Percentiles rank a stretch among this genome's conserved stretches.
phyloP scores from a whole-genome alignment of 1,140 invertebrate genomes.

The Drosophila pandora region DNA sequence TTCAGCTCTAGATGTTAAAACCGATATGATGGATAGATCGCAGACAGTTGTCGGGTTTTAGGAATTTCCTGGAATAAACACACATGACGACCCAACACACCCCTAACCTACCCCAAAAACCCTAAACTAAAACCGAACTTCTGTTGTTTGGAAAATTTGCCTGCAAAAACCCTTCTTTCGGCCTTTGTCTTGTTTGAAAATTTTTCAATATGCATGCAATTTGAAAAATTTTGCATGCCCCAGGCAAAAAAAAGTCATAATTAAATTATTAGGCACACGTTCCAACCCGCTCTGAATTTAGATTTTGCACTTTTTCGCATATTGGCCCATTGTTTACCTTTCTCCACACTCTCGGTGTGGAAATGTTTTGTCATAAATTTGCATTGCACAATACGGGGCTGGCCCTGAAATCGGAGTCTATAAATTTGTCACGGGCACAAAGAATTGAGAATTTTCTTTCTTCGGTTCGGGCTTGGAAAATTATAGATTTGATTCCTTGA shows the following conservation, averaged over 20 bases:
- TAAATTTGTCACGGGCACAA: slow-evolving; percentile 55
- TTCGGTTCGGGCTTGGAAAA: slow-evolving; percentile 46
- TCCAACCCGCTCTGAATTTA: slow-evolving; percentile 48
- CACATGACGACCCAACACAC: slow-evolving; percentile 24
- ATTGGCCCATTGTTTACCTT: slow-evolving; percentile 68
- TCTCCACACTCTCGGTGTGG: slow-evolving; percentile 46
- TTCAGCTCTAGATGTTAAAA: slow-evolving; percentile 22
- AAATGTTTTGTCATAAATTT: slow-evolving; percentile 81
- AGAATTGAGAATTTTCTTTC: slow-evolving; percentile 40
- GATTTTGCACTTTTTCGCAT: slow-evolving; percentile 2
- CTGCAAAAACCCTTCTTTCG: slow-evolving; percentile 41
- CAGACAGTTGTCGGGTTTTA: slow-evolving; percentile 31
- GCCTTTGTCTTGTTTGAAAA: slow-evolving; percentile 45
- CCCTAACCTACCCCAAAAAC: slow-evolving; percentile 38
- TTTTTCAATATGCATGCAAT: slow-evolving; percentile 62
- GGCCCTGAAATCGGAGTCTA: slow-evolving; percentile 40
- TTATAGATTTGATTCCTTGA: slow-evolving; percentile 57
- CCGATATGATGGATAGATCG: slow-evolving; percentile 32
- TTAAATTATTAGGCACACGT: slow-evolving; percentile 76
- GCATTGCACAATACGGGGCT: slow-evolving; percentile 63
- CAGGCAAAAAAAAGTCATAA: slow-evolving; percentile 60
- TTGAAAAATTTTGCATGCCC: slow-evolving; percentile 72
- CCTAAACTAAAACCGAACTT: slow-evolving; percentile 8
- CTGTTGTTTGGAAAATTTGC: slow-evolving; percentile 37
- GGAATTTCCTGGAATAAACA: slow-evolving; percentile 42